These are phyloP conservation scores for Tachyglossus aculeatus DNA, from an alignment of 2,797 vertebrate species.

Conservation along the genomic window DNA sequence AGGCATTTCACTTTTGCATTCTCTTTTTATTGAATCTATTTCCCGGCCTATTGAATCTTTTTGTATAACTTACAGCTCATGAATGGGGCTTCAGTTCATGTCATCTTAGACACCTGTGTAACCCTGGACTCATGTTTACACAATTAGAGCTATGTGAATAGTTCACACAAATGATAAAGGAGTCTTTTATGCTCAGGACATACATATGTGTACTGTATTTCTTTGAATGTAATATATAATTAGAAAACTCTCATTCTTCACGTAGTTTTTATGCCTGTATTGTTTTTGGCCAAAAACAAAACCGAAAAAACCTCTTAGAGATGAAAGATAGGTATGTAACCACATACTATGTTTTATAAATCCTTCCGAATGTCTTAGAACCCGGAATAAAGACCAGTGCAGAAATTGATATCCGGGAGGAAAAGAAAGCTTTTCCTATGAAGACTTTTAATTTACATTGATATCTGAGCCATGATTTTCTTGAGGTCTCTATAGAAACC, in stretches of 20 bases:
- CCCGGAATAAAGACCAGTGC: constrained; percentile 45
- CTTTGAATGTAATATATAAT: not conserved
- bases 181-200: not conserved
- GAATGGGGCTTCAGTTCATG: not conserved
- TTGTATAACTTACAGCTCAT: not conserved
- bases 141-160: too few species aligned
- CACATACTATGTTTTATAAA: constrained; percentile 40
- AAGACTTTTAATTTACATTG: constrained; percentile 51
- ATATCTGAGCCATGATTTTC: constrained; percentile 56
- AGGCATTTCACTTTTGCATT: too few species aligned
- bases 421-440: constrained; percentile 55
- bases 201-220: not conserved
- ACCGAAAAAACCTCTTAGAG: too few species aligned
- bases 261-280: not conserved
- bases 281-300: not conserved
- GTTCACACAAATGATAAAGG: not conserved
- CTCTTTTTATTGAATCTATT: too few species aligned
- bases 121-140: not conserved
- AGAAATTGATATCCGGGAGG: constrained; percentile 55
- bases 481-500: constrained; percentile 52
- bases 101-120: not conserved
- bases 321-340: constrained; percentile 48
- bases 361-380: constrained; percentile 15
- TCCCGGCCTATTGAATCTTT: not conserved
- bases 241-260: not conserved